Base-by-base conservation (phyloP, 2,888 invertebrate species). In the Sthenelais limicola region DNA sequence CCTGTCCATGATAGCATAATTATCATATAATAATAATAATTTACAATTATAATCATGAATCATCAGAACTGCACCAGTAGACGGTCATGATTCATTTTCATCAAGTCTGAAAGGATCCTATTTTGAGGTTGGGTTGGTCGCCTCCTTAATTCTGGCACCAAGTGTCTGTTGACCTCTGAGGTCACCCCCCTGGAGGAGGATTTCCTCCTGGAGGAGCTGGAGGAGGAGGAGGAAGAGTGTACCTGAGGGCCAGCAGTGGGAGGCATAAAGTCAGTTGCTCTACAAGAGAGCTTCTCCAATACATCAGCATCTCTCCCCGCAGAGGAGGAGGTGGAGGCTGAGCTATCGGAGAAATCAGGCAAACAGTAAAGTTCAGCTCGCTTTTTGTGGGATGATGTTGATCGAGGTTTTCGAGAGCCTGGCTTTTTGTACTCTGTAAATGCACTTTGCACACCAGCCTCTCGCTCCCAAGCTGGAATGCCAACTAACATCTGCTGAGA, bases 81-180 rank as follows among this genome's bases (percentile, higher is more conserved):
- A 30, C 74, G 62, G 58, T 74, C 74, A 51, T 74, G 74, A 49
- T 74, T 74, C 35, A 52, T 28, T 28, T 68, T 71, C 74, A 74
- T 74, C 43, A 74, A 28, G 62, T 74, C 71, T 5, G 54, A 28
- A 49, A 74, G 38, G 26, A 74, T 52, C n/a, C 71, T 51, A 33
- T 74, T 74, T 30, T 74, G 74, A 12, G 30, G 56, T 12, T 32
- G 68, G 18, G 43, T n/a, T n/a, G n/a, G n/a, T n/a, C n/a, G n/a
- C n/a, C 32, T 47, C 47, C 21, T 30, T 51, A 18, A n/a, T 62
- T 33, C 28, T 56, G 56, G 71, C 24, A n/a, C n/a, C 71, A 38
- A 26, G 18, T 68, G 67, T 26, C 33, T 30, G 52, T 33, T 32
- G 35, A 7, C 26, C 12, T 26, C 5, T 26, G 21, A 52, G 15